Percentiles rank a stretch among this genome's conserved stretches.
Evolutionary conservation across 2,113 vertebrate species (phyloP).

Genomic region (Plectropomus leopardus): DNA sequence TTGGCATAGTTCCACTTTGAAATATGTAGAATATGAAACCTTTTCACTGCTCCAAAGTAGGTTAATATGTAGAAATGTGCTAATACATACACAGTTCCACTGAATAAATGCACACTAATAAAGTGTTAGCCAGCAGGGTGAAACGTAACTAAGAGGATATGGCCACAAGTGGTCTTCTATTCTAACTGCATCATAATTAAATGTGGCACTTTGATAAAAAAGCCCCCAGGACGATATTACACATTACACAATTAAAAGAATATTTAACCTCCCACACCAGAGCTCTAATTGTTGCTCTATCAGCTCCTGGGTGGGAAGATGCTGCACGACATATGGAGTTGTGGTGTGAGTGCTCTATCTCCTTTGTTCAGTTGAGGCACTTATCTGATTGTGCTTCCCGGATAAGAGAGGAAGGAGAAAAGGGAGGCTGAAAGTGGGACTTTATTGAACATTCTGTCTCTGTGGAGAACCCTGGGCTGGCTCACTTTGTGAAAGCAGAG

Average conservation of each 20-base stretch:
- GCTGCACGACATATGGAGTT: conserved; percentile 58
- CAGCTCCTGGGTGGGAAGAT: conserved; percentile 29
- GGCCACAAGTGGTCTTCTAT: conserved; percentile 17
- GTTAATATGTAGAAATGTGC: conserved; percentile 29
- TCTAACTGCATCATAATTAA: conserved; percentile 41
- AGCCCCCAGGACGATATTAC: conserved; percentile 19
- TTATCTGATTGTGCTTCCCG: conserved; percentile 72
- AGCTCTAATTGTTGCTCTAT: conserved; percentile 62
- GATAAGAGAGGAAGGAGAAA: conserved; percentile 66
- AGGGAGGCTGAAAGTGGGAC: conserved; percentile 57
- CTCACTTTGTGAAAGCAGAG: conserved; percentile 64
- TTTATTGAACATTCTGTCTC: conserved; percentile 73
- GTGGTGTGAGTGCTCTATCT: conserved; percentile 53
- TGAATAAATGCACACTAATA: conserved; percentile 34
- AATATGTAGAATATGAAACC: conserved; percentile 37
- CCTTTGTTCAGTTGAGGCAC: conserved; percentile 53
- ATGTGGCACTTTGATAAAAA: conserved; percentile 38
- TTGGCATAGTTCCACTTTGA: too few species aligned
- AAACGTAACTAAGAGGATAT: conserved; percentile 14
- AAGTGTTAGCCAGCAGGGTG: conserved; percentile 3
- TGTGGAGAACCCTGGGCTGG: conserved; percentile 43
- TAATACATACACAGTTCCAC: conserved; percentile 1
- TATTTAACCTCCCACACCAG: conserved; percentile 41
- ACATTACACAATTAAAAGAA: conserved; percentile 38
- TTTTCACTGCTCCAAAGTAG: conserved; percentile 29